Conservation (phyloP, 2,113 vertebrate species). For the Eulemur rufifrons region DNA sequence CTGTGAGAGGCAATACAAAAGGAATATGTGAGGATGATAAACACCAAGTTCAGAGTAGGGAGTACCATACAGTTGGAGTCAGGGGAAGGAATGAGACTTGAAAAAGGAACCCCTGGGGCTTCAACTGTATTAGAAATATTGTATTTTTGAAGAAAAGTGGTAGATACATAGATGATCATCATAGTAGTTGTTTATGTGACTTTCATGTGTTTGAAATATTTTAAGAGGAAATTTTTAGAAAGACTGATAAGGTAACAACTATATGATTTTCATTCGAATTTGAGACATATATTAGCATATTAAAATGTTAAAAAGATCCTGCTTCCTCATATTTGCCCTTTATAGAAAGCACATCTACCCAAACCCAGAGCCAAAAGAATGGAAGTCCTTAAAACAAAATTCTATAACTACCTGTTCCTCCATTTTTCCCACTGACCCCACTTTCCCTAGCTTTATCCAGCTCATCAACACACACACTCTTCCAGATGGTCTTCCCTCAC, state of each 20-base stretch:
- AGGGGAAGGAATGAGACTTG: not conserved
- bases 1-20: not conserved
- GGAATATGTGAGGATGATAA: not conserved
- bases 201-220: not conserved
- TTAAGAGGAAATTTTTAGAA: not conserved
- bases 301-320: not conserved
- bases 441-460: not conserved
- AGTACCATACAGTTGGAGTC: fast-evolving
- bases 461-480: not conserved
- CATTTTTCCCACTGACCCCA: not conserved
- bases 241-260: not conserved
- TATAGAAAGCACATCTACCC: not conserved
- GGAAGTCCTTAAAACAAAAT: not conserved
- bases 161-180: not conserved
- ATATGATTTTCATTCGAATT: not conserved
- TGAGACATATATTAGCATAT: not conserved
- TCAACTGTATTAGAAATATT: not conserved
- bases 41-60: not conserved
- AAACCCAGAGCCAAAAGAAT: not conserved
- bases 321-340: not conserved
- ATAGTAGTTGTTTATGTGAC: not conserved
- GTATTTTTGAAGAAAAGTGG: not conserved
- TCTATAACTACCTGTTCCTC: not conserved
- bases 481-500: not conserved
- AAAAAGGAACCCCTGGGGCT: not conserved